Evolutionary conservation across 2,113 vertebrate species (phyloP), one percentile per base, ranked within the genome.

Genomic region (Sceloporus tristichus): DNA sequence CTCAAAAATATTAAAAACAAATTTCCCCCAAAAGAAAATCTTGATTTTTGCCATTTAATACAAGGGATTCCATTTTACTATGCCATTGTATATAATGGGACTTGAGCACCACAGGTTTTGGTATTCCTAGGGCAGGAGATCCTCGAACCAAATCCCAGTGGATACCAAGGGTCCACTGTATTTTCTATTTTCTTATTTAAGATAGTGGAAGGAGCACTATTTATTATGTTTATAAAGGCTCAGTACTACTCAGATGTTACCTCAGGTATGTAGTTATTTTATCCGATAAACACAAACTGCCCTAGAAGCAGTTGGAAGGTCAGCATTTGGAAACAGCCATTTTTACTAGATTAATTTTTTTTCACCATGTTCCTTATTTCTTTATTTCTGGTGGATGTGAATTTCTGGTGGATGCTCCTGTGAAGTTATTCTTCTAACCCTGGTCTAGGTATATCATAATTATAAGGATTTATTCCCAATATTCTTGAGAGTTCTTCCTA

Each of bases 171-270:
- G 48, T 7, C 48, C 7, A 4, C 48, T 48, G 5, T 48, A 56
- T 74, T 9, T 23, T 19, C n/a, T 34, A 54, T 84, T 68, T 84
- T n/a, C n/a, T 73, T 62, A 84, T 56, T 84, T 84, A 84, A 29
- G 18, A 34, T 56, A 56, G 48, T 53, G n/a, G 42, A 21, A 53
- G 25, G 40, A n/a, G 40, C 21, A 62, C 23, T 75, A n/a, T 75
- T 75, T 85, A 76, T 62, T 4, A 40, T 75, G 54, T 75, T 75
- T 85, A 76, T 62, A 2, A 42, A 62, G 75, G 27, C 6, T 40
- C 34, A 62, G 13, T 75, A 27, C 34, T 38, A 85, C 21, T 6
- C 34, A 18, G 23, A 38, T 62, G n/a, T 85, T 85, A 40, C 34
- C 48, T n/a, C 70, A 75, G 13, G 25, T 27, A n/a, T 40, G n/a